These are phyloP conservation scores for Chrysina gloriosa DNA, from an alignment of 2,888 invertebrate species.

Conservation along the genomic window DNA sequence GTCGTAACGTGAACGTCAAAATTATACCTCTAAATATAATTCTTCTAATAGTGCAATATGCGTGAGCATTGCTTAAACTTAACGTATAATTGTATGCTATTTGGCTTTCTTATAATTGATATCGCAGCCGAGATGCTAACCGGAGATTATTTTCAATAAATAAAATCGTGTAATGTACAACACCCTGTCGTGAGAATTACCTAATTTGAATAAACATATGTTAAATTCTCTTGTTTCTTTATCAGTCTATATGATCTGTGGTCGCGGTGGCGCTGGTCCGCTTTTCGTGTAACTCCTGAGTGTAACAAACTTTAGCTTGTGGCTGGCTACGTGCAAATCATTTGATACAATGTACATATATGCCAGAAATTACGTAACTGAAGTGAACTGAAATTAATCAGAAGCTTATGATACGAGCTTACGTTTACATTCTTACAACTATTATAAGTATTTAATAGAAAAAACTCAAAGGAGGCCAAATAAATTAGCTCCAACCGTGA, in stretches of 20 bases:
- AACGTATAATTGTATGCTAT: slow-evolving; percentile 19
- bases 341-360: too few species aligned
- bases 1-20: slow-evolving; percentile 9
- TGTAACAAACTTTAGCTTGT: too few species aligned
- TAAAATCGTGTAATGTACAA: slow-evolving; percentile 17
- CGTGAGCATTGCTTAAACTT: slow-evolving; percentile 17
- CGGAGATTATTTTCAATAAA: slow-evolving; percentile 29
- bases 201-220: slow-evolving; percentile 36
- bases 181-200: slow-evolving; percentile 28
- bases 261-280: too few species aligned
- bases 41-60: background rate
- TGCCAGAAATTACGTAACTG: too few species aligned
- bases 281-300: too few species aligned
- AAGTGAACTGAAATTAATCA: too few species aligned
- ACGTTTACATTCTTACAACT: too few species aligned
- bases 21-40: slow-evolving; percentile 3
- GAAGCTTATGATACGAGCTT: too few species aligned
- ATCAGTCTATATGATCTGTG: slow-evolving; percentile 8
- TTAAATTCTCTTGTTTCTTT: slow-evolving; percentile 20
- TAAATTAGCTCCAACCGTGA: too few species aligned
- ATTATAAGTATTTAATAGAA: too few species aligned
- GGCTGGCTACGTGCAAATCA: too few species aligned
- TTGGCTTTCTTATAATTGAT: slow-evolving; percentile 19
- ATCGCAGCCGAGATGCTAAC: slow-evolving; percentile 11
- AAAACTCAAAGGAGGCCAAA: too few species aligned